Base-by-base conservation (phyloP, 2,888 invertebrate genomes). In the Azorinus chamasolen region DNA sequence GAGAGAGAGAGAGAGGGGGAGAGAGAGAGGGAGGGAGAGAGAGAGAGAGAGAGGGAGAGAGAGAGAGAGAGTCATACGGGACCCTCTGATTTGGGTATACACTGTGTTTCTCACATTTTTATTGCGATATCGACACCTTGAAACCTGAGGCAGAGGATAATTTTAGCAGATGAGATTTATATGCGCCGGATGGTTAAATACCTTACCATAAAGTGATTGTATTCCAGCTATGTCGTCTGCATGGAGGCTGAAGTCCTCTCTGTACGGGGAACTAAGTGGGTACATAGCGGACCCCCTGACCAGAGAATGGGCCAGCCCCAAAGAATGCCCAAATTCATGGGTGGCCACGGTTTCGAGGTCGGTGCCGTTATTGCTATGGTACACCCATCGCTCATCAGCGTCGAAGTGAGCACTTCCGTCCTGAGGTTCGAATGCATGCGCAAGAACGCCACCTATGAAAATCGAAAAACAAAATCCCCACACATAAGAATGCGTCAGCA, bases 271-370 rank as follows among this genome's bases (percentile, higher is more conserved):
- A 66, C 89, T 91, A 66, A 83, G 89, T 0, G 92, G 92, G 1
- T 88, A 90, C 93, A 93, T 93, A 27, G 92, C 79, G 6, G 92
- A 87, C 0, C 72, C 84, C 6, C 53, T 72, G 10, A 83, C 87
- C 0, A 79, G 76, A 2, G 92, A 91, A 77, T 93, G 92, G n/a
- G 84, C 84, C 20, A 93, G 84, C 3, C 93, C 93, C 10, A 93
- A 82, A 6, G 91, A 84, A 77, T 93, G 93, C 1, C 93, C 93
- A 6, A 92, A 85, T 74, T 93, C 93, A 71, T 93, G 93, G n/a
- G 90, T 89, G 6, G 91, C 91, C n/a, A 90, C 89, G 45, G 84
- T 85, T 58, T 85, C 79, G 18, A 91, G 76, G 43, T 89, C 87
- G 6, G 81, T 84, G 0, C 84, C 84, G 1, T 77, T 61, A n/a